These are phyloP conservation scores for Brachystomella parvula DNA, from an alignment of 1,140 invertebrate species.

Conservation along the genomic window DNA sequence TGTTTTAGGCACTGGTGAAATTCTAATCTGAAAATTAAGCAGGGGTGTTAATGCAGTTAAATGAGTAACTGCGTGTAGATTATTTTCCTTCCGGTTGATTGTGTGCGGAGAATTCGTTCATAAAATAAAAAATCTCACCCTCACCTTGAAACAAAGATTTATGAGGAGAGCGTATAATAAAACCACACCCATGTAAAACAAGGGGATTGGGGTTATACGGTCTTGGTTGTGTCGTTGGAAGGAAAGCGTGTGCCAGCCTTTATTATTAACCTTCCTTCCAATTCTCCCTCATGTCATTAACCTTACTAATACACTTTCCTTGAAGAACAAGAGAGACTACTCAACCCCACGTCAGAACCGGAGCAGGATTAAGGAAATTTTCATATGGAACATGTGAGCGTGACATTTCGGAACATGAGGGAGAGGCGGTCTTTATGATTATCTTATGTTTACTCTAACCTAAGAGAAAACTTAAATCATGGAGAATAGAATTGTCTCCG, in stretches of 20 bases:
- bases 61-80: too few species aligned
- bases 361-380: neutral
- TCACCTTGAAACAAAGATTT: neutral
- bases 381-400: conserved; percentile 8
- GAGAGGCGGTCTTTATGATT: neutral
- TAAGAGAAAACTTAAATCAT: conserved; percentile 4
- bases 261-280: neutral
- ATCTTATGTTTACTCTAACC: conserved; percentile 5
- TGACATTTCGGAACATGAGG: neutral
- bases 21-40: too few species aligned
- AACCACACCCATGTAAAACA: conserved; percentile 12
- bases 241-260: neutral
- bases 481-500: neutral
- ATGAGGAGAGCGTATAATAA: conserved; percentile 6
- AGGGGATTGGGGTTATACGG: conserved; percentile 4
- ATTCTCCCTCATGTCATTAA: conserved; percentile 4
- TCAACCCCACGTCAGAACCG: neutral
- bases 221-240: neutral
- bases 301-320: neutral
- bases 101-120: too few species aligned
- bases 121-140: neutral
- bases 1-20: too few species aligned
- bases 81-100: too few species aligned
- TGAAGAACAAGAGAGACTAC: neutral
- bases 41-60: too few species aligned